These are phyloP conservation scores for Xestia ashworthii DNA, from an alignment of 2,888 invertebrate species.

Conservation along the genomic window DNA sequence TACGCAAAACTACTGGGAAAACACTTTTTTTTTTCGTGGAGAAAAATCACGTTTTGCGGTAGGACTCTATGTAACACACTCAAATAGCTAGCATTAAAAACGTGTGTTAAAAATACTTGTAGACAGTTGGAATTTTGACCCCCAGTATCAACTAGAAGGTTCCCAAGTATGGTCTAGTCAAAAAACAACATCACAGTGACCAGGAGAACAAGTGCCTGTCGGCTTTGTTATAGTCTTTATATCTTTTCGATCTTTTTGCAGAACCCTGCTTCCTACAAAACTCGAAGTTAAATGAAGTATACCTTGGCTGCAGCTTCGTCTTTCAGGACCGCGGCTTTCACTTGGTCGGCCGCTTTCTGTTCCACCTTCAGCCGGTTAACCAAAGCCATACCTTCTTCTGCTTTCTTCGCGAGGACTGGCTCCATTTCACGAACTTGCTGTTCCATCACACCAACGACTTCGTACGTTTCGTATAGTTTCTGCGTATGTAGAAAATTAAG, in stretches of 20 bases:
- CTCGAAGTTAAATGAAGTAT: background rate
- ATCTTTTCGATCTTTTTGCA: background rate
- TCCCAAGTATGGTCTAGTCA: no score
- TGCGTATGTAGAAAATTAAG: slow-evolving; percentile 71
- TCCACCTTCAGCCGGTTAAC: slow-evolving; percentile 95
- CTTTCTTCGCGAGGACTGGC: slow-evolving; percentile 94
- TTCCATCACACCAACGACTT: slow-evolving; percentile 96
- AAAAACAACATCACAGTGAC: no score
- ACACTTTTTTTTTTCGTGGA: no score
- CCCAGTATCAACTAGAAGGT: no score
- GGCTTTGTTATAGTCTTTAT: no score
- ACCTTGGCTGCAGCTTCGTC: slow-evolving; percentile 96
- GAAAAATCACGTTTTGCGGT: no score
- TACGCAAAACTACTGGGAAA: no score
- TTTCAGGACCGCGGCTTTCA: slow-evolving; percentile 94
- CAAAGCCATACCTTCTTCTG: slow-evolving; percentile 93
- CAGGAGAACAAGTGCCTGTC: no score
- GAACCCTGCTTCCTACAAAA: background rate
- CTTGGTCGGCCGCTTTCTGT: slow-evolving; percentile 95
- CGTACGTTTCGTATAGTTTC: slow-evolving; percentile 96
- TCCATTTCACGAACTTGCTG: slow-evolving; percentile 95
- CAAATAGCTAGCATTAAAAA: no score
- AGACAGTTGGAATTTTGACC: no score
- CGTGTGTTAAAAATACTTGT: no score
- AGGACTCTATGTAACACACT: no score